A percentile compares a stretch with the other conserved stretches of the same genome.
phyloP scores from a whole-genome alignment of 2,113 vertebrate species.

The Catharus bicknelli region DNA sequence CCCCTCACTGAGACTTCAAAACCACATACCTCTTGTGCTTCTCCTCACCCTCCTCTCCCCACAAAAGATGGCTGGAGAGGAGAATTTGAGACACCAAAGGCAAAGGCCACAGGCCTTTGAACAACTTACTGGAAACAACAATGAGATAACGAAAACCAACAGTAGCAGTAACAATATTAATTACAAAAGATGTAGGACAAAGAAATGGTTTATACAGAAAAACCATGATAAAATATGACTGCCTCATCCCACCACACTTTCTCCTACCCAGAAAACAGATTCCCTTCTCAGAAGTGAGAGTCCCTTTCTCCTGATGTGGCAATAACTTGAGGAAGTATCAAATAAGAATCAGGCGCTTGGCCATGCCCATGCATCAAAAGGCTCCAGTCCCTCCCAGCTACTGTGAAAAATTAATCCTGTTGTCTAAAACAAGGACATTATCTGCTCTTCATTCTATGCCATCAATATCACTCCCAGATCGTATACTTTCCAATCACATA shows the following conservation, averaged over 20 bases:
- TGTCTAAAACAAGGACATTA: neutral
- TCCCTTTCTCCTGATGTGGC: neutral
- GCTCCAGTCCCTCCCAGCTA: fast-evolving
- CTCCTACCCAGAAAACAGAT: neutral
- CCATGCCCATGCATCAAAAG: neutral
- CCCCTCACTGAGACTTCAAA: neutral
- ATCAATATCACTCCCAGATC: neutral
- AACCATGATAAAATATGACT: neutral
- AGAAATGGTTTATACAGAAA: neutral
- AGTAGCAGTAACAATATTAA: neutral
- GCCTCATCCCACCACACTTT: neutral
- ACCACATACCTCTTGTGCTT: neutral
- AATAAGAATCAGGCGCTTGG: neutral
- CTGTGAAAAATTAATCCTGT: neutral
- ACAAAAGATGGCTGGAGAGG: neutral
- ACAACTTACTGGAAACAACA: neutral
- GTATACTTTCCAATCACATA: neutral
- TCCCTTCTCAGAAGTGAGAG: neutral
- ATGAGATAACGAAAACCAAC: neutral
- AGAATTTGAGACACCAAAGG: neutral
- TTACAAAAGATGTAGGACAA: neutral
- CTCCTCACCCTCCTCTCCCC: neutral
- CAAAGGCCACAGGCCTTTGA: neutral
- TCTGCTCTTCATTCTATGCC: neutral
- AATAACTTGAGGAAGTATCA: too few species aligned